Percentiles rank a stretch among this genome's conserved stretches.
Evolutionary conservation across 2,888 invertebrate species (phyloP).

Genomic region (Eupithecia insigniata): DNA sequence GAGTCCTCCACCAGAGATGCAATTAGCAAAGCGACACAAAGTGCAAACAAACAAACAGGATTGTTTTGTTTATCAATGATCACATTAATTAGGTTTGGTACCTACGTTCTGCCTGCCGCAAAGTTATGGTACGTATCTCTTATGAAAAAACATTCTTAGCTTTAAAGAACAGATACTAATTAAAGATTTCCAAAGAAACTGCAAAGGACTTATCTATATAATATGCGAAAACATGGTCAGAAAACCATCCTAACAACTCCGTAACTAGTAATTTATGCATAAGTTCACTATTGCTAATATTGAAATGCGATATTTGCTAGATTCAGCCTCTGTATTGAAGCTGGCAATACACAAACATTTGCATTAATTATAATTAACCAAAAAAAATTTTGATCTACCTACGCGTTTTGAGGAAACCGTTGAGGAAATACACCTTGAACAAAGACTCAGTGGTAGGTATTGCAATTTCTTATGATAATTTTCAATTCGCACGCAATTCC

Average conservation of each 20-base stretch:
- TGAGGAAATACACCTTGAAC: background rate
- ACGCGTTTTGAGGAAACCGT: background rate
- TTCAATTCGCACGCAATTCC: background rate
- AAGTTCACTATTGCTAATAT: background rate
- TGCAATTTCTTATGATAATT: conserved; percentile 6
- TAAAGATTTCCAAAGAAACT: background rate
- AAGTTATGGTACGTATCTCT: background rate
- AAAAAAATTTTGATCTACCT: background rate
- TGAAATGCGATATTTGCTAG: background rate
- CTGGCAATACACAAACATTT: conserved; percentile 1
- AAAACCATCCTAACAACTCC: background rate
- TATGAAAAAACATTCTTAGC: background rate
- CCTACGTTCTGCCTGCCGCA: background rate
- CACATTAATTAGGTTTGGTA: background rate
- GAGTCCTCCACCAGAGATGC: background rate
- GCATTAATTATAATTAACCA: background rate
- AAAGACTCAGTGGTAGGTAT: background rate
- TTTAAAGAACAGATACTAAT: background rate
- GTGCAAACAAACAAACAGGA: background rate
- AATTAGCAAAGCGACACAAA: background rate
- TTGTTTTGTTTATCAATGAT: background rate
- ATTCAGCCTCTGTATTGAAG: background rate
- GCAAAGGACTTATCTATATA: background rate
- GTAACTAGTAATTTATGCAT: conserved; percentile 11
- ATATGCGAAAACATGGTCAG: background rate